These are phyloP conservation scores for Hyla sarda DNA, from an alignment of 2,113 vertebrate genomes.

Conservation along the genomic window DNA sequence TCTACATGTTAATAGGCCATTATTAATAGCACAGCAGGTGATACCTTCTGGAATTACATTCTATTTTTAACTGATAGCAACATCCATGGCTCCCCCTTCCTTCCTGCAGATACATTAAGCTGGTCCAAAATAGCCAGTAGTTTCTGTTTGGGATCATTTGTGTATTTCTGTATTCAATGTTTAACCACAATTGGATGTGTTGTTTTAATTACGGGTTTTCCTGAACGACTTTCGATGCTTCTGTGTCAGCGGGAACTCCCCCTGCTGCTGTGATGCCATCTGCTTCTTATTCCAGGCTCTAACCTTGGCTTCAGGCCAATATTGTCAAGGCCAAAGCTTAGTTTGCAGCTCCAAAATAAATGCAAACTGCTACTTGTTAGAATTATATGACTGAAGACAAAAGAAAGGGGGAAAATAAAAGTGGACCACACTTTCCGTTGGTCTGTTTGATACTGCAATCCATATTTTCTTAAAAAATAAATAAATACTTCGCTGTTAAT, in stretches of 20 bases:
- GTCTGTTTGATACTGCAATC: not conserved
- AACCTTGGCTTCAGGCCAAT: constrained; percentile 17
- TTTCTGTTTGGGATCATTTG: not conserved
- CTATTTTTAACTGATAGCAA: constrained; percentile 14
- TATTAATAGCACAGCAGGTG: constrained; percentile 32
- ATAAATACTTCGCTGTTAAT: too few species aligned
- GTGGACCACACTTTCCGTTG: not conserved
- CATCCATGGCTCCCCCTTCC: not conserved
- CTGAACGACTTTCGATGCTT: constrained; percentile 21
- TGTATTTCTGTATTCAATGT: not conserved
- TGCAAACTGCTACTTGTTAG: constrained; percentile 6
- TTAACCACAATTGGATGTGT: not conserved
- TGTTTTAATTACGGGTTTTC: constrained; percentile 1
- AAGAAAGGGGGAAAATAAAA: not conserved
- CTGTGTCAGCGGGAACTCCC: not conserved
- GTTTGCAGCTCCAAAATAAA: not conserved
- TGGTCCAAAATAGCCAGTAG: not conserved
- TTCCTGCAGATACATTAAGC: not conserved
- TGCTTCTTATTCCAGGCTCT: constrained; percentile 18
- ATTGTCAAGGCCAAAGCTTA: constrained; percentile 20
- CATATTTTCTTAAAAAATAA: too few species aligned
- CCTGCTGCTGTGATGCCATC: constrained; percentile 17
- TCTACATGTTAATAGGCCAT: not conserved
- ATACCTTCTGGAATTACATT: constrained; percentile 22
- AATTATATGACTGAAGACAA: not conserved